Conservation (phyloP, 2,888 invertebrate species). For the Xestia xanthographa region DNA sequence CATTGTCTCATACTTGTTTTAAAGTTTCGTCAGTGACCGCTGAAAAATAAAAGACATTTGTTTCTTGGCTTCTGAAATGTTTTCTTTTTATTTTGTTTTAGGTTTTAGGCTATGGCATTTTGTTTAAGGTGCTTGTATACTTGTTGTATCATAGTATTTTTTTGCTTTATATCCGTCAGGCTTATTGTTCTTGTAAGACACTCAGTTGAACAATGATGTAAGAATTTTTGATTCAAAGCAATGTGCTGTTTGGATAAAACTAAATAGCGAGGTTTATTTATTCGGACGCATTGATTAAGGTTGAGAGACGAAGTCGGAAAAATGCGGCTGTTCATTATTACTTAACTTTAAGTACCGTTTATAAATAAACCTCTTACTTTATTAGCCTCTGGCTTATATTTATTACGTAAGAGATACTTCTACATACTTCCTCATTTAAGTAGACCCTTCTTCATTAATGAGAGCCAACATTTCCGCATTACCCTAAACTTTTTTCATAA, state of each 20-base stretch:
- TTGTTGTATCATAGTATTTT: too few species aligned
- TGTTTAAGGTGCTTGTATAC: too few species aligned
- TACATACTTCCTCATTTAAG: neutral
- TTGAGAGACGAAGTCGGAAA: neutral
- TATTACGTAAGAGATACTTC: neutral
- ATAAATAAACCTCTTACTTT: neutral
- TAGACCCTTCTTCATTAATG: neutral
- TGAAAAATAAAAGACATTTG: neutral
- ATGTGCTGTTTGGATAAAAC: neutral
- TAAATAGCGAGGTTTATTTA: neutral
- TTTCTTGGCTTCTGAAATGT: constrained; percentile 7
- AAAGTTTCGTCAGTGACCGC: neutral
- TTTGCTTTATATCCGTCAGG: too few species aligned
- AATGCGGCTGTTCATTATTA: neutral
- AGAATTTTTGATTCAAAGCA: neutral
- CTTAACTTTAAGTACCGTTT: neutral
- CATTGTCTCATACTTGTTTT: neutral
- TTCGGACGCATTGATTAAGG: neutral
- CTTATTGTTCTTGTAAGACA: too few species aligned
- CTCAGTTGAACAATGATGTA: too few species aligned
- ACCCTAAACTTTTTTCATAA: neutral
- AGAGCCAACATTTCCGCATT: constrained; percentile 3
- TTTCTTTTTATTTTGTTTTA: neutral
- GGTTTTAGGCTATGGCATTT: too few species aligned
- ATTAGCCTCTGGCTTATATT: neutral